Percentiles rank a stretch among this genome's conserved stretches.
phyloP scores from a whole-genome alignment of 92 coral and sea anemone species.

The Porites lobata region DNA sequence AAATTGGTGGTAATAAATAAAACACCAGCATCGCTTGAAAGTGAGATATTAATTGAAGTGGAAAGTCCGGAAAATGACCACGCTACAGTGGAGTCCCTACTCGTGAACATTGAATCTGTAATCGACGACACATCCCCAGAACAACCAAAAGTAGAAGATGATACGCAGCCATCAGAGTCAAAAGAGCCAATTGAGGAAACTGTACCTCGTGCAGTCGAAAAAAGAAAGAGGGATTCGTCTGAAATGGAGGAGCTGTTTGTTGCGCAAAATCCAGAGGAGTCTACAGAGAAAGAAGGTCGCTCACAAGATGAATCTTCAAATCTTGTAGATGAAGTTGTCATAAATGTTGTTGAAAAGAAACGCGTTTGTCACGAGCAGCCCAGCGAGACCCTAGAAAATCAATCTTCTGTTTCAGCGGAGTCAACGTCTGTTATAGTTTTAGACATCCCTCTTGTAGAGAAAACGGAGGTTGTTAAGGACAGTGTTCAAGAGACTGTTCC shows the following conservation, averaged over 20 bases:
- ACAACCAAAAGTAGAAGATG: not conserved
- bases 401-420: not conserved
- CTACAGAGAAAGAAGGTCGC: not conserved
- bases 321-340: not conserved
- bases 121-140: not conserved
- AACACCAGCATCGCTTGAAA: not conserved
- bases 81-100: constrained; percentile 16
- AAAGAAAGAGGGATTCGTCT: not conserved
- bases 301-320: not conserved
- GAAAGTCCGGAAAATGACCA: constrained; percentile 6
- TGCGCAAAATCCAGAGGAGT: not conserved
- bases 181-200: not conserved
- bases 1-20: constrained; percentile 17
- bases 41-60: constrained; percentile 1
- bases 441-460: constrained; percentile 9
- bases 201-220: not conserved
- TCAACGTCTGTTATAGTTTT: not conserved
- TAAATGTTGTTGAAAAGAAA: constrained; percentile 1
- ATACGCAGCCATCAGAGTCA: not conserved
- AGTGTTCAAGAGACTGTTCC: constrained; percentile 25
- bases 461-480: not conserved
- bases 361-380: not conserved
- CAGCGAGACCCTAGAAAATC: not conserved
- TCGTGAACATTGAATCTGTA: constrained; percentile 22
- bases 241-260: not conserved